Conservation (phyloP, 2,113 vertebrate genomes). For the Pyrgilauda ruficollis region DNA sequence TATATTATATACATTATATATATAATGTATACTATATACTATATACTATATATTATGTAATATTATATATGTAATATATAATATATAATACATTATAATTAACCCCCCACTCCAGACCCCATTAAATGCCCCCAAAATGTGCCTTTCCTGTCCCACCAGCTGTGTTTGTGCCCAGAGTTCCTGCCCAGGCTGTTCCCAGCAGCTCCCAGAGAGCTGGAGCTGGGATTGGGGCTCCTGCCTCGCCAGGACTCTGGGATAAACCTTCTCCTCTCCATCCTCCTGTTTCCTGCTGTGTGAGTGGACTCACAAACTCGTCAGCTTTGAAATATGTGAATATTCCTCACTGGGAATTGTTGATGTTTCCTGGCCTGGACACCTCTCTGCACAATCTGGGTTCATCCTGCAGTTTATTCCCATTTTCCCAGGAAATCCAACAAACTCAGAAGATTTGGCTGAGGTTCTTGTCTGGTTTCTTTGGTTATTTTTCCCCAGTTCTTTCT, state of each 20-base stretch:
- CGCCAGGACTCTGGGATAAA: background rate
- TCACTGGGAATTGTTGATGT: background rate
- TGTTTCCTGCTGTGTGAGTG: background rate
- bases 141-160: background rate
- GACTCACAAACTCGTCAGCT: background rate
- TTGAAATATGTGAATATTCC: background rate
- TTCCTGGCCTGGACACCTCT: background rate
- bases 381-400: background rate
- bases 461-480: background rate
- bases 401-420: background rate
- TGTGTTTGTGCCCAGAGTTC: background rate
- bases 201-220: background rate
- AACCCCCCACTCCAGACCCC: no score
- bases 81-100: no score
- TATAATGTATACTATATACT: no score
- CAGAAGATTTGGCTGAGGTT: background rate
- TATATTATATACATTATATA: no score
- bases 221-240: background rate
- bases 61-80: no score
- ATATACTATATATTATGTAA: no score
- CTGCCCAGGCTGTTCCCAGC: background rate
- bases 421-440: background rate
- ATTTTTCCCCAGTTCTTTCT: background rate
- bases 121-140: background rate
- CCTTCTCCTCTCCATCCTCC: background rate